Base-by-base conservation (phyloP, 35 echinoderm and acorn worm genomes). In the Anneissia japonica region DNA sequence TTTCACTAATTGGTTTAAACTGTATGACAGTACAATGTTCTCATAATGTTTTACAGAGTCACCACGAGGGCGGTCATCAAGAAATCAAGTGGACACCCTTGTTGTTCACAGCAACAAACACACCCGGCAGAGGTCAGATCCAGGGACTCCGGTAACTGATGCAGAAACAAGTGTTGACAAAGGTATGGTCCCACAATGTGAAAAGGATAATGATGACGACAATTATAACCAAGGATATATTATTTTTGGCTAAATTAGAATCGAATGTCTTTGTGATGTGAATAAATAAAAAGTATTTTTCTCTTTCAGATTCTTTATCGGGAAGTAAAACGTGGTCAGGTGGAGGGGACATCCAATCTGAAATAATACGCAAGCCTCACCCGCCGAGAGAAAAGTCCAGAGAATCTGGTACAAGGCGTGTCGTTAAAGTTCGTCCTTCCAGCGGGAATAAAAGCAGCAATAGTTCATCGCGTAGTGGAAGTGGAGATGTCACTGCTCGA, bases 321-420 rank as follows among this genome's bases (percentile, higher is more conserved):
- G 94, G 94, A 13, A 97, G 94, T 55, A 97, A 88, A 32, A 97
- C 94, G 32, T 93, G 94, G 94, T 86, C 94, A 55, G 64, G 87
- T 43, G 88, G 87, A 51, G 73, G 37, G 0, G 43, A 79, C 21
- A 73, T 32, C 30, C 92, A 72, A 31, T 77, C 75, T 6, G 94
- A 97, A 10, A 88, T 90, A 37, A 37, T 77, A 33, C 75, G 56
- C 32, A 88, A 93, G 82, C 94, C 94, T 31, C 94, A 93, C 77
- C 94, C 91, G 32, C 94, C 94, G 11, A 84, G 88, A 11, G 84
- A 93, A 9, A 9, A 23, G 26, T 64, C 51, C 5, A 64, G 26
- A 46, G 93, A 97, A 73, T 97, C 94, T 0, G 94, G 90, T 0
- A 88, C 94, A 37, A 88, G 94, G 9, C 77, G 94, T 35, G 88